Conservation (phyloP, 2,888 invertebrate genomes). For the Cantharis lateralis region DNA sequence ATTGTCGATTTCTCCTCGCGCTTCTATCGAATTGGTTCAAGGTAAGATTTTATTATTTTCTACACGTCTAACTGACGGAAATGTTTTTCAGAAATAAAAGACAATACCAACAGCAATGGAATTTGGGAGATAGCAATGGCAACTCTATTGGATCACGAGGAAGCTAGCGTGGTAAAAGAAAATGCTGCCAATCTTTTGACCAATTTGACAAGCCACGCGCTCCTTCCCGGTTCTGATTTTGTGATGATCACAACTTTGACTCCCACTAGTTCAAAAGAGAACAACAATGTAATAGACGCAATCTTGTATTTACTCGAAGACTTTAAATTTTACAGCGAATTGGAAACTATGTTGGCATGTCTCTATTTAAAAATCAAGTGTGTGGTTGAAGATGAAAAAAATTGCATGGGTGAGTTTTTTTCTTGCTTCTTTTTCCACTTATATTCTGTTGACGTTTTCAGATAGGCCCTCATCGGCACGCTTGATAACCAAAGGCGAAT, state of each 20-base stretch:
- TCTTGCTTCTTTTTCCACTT: too few relatives aligned
- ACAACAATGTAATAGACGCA: constrained; percentile 12
- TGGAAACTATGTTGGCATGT: constrained; percentile 40
- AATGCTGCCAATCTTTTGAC: constrained; percentile 60
- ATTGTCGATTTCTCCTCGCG: constrained; percentile 49
- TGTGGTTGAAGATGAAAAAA: background rate
- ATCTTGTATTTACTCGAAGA: constrained; percentile 42
- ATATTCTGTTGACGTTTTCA: background rate
- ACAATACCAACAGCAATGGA: constrained; percentile 45
- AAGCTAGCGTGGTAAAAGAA: constrained; percentile 61
- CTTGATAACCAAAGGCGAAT: background rate
- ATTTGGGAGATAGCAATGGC: constrained; percentile 49
- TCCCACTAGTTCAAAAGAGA: constrained; percentile 9
- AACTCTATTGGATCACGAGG: constrained; percentile 56
- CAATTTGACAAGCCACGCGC: constrained; percentile 53
- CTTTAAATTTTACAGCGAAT: constrained; percentile 45
- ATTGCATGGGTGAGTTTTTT: background rate
- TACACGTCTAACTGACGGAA: background rate
- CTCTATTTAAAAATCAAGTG: constrained; percentile 36
- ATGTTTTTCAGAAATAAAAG: constrained; percentile 34
- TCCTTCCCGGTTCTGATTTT: background rate
- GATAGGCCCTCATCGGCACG: background rate
- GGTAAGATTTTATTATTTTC: constrained; percentile 35
- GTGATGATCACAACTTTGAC: constrained; percentile 8
- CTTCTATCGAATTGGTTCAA: constrained; percentile 46